phyloP scores from a whole-genome alignment of 2,797 vertebrate genomes.

The Buceros bicornis region DNA sequence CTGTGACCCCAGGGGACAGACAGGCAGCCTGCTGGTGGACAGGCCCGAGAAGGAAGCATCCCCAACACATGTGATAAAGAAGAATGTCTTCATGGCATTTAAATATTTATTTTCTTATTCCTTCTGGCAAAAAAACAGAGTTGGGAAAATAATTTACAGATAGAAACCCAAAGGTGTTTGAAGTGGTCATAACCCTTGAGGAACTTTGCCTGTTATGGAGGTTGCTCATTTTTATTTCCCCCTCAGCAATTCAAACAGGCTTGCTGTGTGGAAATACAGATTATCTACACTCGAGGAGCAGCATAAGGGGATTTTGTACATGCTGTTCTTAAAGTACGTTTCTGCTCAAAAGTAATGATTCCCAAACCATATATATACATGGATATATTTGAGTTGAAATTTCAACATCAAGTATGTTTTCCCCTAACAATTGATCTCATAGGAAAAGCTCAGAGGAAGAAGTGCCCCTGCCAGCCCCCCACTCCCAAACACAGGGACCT shows the following conservation, averaged over 20 bases:
- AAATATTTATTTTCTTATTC: background rate
- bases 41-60: background rate
- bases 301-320: background rate
- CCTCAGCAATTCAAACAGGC: background rate
- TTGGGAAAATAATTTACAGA: background rate
- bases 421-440: background rate
- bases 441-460: background rate
- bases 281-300: background rate
- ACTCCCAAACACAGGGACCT: background rate
- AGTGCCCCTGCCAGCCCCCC: background rate
- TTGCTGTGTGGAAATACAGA: background rate
- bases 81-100: background rate
- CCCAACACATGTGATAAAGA: accelerated
- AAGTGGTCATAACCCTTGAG: background rate
- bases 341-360: background rate
- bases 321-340: background rate
- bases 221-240: background rate
- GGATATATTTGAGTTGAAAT: background rate
- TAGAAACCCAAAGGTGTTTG: background rate
- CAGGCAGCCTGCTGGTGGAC: background rate
- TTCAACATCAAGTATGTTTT: background rate
- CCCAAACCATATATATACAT: accelerated
- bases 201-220: background rate
- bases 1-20: background rate
- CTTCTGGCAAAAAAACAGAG: background rate